These are phyloP conservation scores for Prosopocoilus inquinatus DNA, from an alignment of 2,888 invertebrate genomes.

Conservation along the genomic window DNA sequence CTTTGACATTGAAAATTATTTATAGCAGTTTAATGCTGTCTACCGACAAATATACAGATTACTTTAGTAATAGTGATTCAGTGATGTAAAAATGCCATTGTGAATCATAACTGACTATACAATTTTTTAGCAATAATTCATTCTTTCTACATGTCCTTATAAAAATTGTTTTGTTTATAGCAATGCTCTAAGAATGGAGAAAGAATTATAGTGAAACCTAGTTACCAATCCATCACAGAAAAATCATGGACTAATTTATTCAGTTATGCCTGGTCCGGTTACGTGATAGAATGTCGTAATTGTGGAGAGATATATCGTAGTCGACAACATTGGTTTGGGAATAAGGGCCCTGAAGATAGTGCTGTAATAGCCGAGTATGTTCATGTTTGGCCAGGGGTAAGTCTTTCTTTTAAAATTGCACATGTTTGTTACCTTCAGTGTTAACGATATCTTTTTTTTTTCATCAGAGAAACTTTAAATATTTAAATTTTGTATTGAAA, in stretches of 20 bases:
- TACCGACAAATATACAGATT: too few relatives aligned
- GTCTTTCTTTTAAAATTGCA: conserved; percentile 25
- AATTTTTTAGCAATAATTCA: too few relatives aligned
- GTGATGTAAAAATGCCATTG: too few relatives aligned
- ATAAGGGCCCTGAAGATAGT: conserved; percentile 67
- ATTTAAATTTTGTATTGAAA: too few relatives aligned
- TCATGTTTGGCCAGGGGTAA: conserved; percentile 68
- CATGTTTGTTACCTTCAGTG: conserved; percentile 5
- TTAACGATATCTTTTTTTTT: conserved; percentile 8
- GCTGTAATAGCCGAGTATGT: conserved; percentile 66
- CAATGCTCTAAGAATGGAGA: conserved; percentile 49
- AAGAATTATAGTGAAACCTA: conserved; percentile 59
- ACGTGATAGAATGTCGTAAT: conserved; percentile 71
- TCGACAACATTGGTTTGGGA: conserved; percentile 79
- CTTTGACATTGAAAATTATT: too few relatives aligned
- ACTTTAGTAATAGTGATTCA: too few relatives aligned
- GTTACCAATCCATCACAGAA: conserved; percentile 49
- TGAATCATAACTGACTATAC: too few relatives aligned
- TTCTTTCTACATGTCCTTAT: too few relatives aligned
- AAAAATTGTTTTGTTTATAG: conserved; percentile 32
- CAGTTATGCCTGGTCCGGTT: conserved; percentile 76
- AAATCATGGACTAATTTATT: conserved; percentile 67
- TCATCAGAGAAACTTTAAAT: too few relatives aligned
- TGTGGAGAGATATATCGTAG: conserved; percentile 72
- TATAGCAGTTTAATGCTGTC: too few relatives aligned